Percentiles rank a stretch among this genome's conserved stretches.
phyloP scores from a whole-genome alignment of 2,888 invertebrate genomes.

The Holacanthella duospinosa region DNA sequence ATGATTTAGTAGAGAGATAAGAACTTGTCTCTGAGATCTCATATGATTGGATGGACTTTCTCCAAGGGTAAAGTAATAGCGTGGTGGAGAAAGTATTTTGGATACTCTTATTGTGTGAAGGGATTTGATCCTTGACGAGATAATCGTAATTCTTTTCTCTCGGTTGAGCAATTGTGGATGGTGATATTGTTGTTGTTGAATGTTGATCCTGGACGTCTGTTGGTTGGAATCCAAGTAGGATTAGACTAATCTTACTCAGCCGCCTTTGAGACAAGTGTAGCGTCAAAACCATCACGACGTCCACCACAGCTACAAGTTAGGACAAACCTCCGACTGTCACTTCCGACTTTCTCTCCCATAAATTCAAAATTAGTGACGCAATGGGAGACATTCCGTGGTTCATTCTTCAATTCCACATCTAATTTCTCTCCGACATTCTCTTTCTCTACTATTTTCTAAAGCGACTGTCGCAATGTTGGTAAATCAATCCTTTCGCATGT shows the following conservation, averaged over 20 bases:
- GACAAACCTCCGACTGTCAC: too few species aligned
- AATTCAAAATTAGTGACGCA: background rate
- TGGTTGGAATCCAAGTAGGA: too few species aligned
- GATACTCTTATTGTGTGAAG: constrained; percentile 3
- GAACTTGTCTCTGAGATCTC: too few species aligned
- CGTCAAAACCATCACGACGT: constrained; percentile 35
- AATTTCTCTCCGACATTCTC: too few species aligned
- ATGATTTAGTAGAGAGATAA: too few species aligned
- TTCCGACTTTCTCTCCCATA: background rate
- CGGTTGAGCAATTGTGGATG: background rate
- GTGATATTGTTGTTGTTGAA: background rate
- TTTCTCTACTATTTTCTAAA: too few species aligned
- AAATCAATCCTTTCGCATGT: background rate
- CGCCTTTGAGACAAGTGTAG: constrained; percentile 38
- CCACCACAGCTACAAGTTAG: background rate
- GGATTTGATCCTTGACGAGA: constrained; percentile 6
- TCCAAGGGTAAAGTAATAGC: too few species aligned
- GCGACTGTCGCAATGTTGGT: too few species aligned
- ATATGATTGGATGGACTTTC: too few species aligned
- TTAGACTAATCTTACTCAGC: constrained; percentile 38
- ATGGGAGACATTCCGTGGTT: background rate
- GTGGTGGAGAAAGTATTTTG: background rate
- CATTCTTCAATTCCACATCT: too few species aligned
- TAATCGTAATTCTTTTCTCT: background rate
- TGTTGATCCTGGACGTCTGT: background rate